Base-by-base conservation (phyloP, 2,888 invertebrate species). In the Orthosia gracilis region DNA sequence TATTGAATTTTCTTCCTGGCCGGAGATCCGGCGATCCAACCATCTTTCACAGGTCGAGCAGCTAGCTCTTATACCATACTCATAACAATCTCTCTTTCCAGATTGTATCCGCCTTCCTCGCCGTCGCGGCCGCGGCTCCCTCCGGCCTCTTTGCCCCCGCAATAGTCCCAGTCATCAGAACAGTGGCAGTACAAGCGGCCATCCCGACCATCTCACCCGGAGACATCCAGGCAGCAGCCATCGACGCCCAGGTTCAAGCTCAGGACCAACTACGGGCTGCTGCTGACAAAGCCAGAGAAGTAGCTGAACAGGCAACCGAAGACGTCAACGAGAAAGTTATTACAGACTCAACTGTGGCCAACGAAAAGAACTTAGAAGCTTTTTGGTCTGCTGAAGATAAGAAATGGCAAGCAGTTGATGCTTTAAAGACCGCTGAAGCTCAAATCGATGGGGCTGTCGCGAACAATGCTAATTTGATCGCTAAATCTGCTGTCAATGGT, bases 341-440 rank as follows among this genome's bases (percentile, higher is more conserved):
- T 1, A 91, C 92, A 54, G 90, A 85, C 4, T 87, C 85, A 2
- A 92, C 93, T 31, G 79, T 89, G 11, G 92, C 92, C 11, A 90
- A 90, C 74, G 94, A 95, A 4, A 92, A 92, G 78, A 90, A 89
- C 17, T 71, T 80, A 4, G 89, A 91, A 61, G 85, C 83, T 21
- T 91, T 92, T 88, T 95, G 95, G 95, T 88, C 91, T 0, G 89
- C 83, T 0, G 94, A 96, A 67, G 96, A 96, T 15, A 91, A 92
- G 87, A 95, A 95, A 90, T 95, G 95, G 95, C 95, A 95, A 77
- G 93, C 93, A 0, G 63, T 95, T 0, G 94, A 94, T 68, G 94
- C 94, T 12, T 71, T 92, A 3, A 92, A 94, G 74, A 92, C 94
- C 0, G 94, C 93, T 26, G 91, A 94, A 68, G 96, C 96, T 18